Evolutionary conservation across 1,140 invertebrate genomes (phyloP).

Genomic region (Sarcophaga peregrina): DNA sequence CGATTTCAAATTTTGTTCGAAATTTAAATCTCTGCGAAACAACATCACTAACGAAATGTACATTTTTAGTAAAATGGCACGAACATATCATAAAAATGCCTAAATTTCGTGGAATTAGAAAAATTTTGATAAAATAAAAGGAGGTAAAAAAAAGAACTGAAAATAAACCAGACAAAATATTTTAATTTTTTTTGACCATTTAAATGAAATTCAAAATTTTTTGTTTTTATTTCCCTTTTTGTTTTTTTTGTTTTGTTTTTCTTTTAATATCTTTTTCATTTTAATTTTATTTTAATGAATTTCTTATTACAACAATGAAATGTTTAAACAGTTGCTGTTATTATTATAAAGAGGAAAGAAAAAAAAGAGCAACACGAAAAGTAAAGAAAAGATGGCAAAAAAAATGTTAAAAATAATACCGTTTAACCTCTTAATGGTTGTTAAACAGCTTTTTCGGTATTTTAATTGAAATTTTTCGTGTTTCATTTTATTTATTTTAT

Average conservation of each 20-base stretch:
- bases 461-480: too few relatives aligned
- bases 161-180: neutral
- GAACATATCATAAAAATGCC: neutral
- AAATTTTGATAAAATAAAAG: neutral
- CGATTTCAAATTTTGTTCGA: neutral
- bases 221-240: too few relatives aligned
- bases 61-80: neutral
- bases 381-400: too few relatives aligned
- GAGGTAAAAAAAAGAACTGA: neutral
- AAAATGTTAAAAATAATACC: neutral
- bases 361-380: too few relatives aligned
- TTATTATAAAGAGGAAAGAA: too few relatives aligned
- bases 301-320: neutral
- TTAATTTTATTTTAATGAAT: too few relatives aligned
- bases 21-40: neutral
- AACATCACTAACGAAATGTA: neutral
- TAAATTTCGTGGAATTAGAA: neutral
- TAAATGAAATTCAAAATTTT: too few relatives aligned
- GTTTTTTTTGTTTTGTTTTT: too few relatives aligned
- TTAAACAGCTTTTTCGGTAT: neutral
- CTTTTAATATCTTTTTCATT: too few relatives aligned
- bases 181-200: neutral
- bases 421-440: conserved; percentile 7
- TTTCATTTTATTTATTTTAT: too few relatives aligned
- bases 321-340: conserved; percentile 1